Evolutionary conservation across 2,113 vertebrate genomes (phyloP).

Genomic region (Serinus canaria): DNA sequence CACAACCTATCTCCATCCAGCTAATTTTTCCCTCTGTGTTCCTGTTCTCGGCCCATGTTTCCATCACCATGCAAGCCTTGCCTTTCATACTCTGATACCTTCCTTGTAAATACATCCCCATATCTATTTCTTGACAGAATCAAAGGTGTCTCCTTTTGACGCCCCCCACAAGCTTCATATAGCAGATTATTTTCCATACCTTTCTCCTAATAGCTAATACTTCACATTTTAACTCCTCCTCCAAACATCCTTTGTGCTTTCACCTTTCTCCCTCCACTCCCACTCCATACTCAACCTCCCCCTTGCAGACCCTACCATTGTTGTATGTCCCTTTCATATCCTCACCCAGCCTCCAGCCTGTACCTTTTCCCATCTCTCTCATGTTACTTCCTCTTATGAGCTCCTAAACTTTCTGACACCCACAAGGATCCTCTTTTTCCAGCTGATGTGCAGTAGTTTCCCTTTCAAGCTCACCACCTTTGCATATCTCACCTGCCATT

Average conservation of each 20-base stretch:
- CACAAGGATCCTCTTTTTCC: background rate
- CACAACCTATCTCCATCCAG: background rate
- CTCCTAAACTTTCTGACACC: background rate
- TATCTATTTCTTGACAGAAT: constrained; percentile 27
- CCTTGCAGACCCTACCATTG: background rate
- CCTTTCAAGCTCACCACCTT: background rate
- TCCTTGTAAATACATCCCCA: background rate
- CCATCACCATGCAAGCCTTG: background rate
- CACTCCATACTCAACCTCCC: background rate
- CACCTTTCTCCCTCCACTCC: constrained; percentile 7
- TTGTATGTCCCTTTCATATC: background rate
- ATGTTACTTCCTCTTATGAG: background rate
- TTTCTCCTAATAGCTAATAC: constrained; percentile 47
- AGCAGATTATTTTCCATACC: constrained; percentile 41
- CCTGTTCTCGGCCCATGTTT: background rate
- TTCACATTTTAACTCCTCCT: constrained; percentile 36
- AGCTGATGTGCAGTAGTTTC: background rate
- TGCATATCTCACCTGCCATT: background rate
- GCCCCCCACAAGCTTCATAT: background rate
- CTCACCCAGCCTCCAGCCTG: background rate
- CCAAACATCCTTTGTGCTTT: constrained; percentile 38
- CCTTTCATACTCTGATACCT: background rate
- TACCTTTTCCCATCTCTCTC: background rate
- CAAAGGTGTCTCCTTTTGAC: constrained; percentile 16
- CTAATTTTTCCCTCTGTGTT: background rate